These are phyloP conservation scores for Ianthella basta DNA, from an alignment of 37 sponge, comb jelly and placozoan species.

Conservation along the genomic window DNA sequence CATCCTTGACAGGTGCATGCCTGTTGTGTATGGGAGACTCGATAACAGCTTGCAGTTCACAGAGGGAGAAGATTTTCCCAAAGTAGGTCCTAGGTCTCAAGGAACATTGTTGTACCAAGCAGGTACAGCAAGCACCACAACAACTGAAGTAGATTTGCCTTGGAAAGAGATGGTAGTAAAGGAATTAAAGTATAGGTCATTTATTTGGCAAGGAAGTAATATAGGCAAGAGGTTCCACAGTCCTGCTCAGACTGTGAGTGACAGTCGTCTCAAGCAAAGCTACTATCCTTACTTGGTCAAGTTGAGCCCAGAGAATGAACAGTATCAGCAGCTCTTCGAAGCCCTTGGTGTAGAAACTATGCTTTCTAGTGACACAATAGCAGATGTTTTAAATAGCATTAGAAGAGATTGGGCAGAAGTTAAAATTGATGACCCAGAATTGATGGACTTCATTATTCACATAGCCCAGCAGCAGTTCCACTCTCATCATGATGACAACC, in stretches of 20 bases:
- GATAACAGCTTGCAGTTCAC: not conserved
- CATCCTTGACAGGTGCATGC: not conserved
- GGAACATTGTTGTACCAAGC: too few species aligned
- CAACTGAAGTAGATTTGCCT: too few species aligned
- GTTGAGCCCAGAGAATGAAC: conserved; percentile 25
- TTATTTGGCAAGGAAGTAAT: conserved; percentile 58
- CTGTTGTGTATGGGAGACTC: conserved; percentile 25
- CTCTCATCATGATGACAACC: not conserved
- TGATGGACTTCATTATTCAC: not conserved
- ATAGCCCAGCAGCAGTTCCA: not conserved
- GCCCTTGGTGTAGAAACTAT: conserved; percentile 29
- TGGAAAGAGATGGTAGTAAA: not conserved
- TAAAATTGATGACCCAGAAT: too few species aligned
- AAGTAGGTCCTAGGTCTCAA: too few species aligned
- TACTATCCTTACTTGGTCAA: conserved; percentile 42
- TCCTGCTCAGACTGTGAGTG: conserved; percentile 16
- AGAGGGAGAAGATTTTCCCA: not conserved
- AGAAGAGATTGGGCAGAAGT: not conserved
- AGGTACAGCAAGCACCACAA: not conserved
- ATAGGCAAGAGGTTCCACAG: not conserved
- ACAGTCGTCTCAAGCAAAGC: not conserved
- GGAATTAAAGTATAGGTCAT: not conserved
- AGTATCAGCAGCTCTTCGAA: conserved; percentile 32
- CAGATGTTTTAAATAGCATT: not conserved
- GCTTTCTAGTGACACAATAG: not conserved